These are phyloP conservation scores for Erebia ligea DNA, from an alignment of 2,888 invertebrate genomes.

Conservation along the genomic window DNA sequence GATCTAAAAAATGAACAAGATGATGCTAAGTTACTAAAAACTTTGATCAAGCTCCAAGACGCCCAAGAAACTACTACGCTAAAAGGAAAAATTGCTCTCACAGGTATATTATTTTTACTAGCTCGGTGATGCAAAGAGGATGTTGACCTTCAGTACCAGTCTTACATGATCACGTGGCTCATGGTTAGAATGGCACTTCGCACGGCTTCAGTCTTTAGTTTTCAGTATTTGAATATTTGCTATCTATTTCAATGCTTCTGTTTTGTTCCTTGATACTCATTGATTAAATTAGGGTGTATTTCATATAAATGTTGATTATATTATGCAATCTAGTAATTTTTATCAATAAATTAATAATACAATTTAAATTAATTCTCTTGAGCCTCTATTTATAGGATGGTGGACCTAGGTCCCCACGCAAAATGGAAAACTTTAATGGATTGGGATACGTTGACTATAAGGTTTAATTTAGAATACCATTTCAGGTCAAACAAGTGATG, in stretches of 20 bases:
- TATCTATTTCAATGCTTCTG: no score
- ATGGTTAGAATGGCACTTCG: no score
- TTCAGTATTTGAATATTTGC: not conserved
- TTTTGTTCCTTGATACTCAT: no score
- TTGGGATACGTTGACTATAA: not conserved
- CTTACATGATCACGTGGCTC: no score
- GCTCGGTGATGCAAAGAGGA: not conserved
- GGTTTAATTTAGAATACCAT: no score
- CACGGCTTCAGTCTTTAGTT: not conserved
- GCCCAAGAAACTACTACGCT: constrained; percentile 73
- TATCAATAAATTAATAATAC: no score
- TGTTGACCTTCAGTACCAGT: not conserved
- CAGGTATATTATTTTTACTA: constrained; percentile 53
- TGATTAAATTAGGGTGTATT: no score
- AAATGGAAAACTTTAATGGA: not conserved
- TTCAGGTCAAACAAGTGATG: constrained; percentile 73
- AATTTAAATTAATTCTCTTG: no score
- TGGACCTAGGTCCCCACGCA: no score
- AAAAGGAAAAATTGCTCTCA: constrained; percentile 68
- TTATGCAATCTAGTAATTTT: no score
- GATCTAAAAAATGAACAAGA: constrained; percentile 68
- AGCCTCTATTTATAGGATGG: no score
- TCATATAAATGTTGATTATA: no score
- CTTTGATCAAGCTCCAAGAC: constrained; percentile 76
- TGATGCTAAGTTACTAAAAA: constrained; percentile 75